Base-by-base conservation (phyloP, 35 echinoderm and acorn worm species). In the Acanthaster planci region DNA sequence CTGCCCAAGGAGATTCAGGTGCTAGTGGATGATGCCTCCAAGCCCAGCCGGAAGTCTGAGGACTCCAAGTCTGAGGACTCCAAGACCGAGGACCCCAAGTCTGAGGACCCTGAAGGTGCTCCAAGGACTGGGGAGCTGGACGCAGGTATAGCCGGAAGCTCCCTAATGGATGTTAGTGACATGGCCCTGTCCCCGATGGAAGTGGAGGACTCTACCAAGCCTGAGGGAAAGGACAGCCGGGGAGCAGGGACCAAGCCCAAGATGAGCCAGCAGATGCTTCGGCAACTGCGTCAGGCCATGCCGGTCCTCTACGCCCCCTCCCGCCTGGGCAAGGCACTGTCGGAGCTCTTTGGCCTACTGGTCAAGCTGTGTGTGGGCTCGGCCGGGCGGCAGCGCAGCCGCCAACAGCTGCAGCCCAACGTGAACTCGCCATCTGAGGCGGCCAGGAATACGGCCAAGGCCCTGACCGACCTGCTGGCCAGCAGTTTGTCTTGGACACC, bases 341-440 rank as follows among this genome's bases (percentile, higher is more conserved):
- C 96, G 10, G 96, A 99, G 77, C 72, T 99, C 22, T 99, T 99
- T 86, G 96, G 96, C 22, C 76, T 99, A 12, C 76, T 99, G 34
- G 96, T 99, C 8, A 99, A 99, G 83, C 79, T 99, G 37, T 94
- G 96, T 40, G 96, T 99, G 7, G 96, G 96, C 26, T 99, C 96
- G 1, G 90, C 96, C 16, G 92, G 93, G 22, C 84, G 96, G 64
- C 96, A 99, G 51, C 60, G 96, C 29, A 86, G 89, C 42, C 55
- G 96, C 23, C 96, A 93, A 47, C 92, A 99, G 47, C 88, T 90
- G 10, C 96, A 93, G 72, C 78, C 96, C 55, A 99, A 99, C 31
- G 83, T 85, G 54, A 88, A 79, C 16, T 84, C 87, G 3, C 96
- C 96, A 15, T 90, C 96, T 0, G 96, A 99, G 68, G 84, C 96